Evolutionary conservation across 2,113 vertebrate genomes (phyloP), one percentile per base, ranked within the genome.

Genomic region (Carassius auratus): DNA sequence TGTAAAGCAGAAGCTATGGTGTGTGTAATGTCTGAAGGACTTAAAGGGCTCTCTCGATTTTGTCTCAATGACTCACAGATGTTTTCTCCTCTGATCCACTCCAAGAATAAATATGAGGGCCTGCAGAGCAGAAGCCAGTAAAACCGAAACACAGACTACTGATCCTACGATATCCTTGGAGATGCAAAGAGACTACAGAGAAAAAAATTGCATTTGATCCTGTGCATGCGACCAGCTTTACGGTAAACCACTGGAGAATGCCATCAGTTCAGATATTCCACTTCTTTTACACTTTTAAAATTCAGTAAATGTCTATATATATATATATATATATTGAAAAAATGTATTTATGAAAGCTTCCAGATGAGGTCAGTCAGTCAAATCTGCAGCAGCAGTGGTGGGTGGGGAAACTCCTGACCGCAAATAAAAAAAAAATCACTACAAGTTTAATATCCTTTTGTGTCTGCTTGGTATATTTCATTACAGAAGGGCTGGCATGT

Each of bases 21-120:
- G 86, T 78, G 86, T 81, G 82, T 73, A 76, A 36, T 85, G 66
- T 83, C 66, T 85, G 86, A 45, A 10, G 45, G 30, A 38, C 87
- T 89, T 89, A 90, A 87, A 86, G 64, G 82, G 85, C 88, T 87
- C 86, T 55, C 73, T 84, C 57, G 73, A 87, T 87, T 82, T 90
- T 76, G 76, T 89, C 89, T 90, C 73, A 89, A 91, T 93, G 87
- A 90, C 85, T 92, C 85, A 80, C 92, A 94, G 91, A 94, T 94
- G 92, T 93, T 88, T 79, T 86, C 66, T 26, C 83, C 89, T 91
- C 85, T 87, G 87, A 92, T 87, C 86, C 86, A 17, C n/a, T 52
- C 68, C 30, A 33, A 76, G 81, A 84, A 81, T 91, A 92, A 93
- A 94, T 91, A 92, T 88, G 90, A 89, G 71, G 52, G 66, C 57